Percentiles rank a stretch among this genome's conserved stretches.
These are phyloP conservation scores for Aethes cnicana DNA, from an alignment of 2,888 invertebrate genomes.

Conservation along the genomic window DNA sequence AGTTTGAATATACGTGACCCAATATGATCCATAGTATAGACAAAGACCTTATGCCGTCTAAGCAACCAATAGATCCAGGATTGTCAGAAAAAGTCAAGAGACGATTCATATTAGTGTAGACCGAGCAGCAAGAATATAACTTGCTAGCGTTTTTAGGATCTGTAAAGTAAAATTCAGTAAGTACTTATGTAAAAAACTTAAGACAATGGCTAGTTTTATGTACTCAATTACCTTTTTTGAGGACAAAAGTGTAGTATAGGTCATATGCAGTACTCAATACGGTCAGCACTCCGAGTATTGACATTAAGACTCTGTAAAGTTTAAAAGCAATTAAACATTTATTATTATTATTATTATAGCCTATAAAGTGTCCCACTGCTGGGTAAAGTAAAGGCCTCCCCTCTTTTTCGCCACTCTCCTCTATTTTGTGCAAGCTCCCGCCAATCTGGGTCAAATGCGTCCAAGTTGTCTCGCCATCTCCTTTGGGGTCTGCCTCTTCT, in stretches of 20 bases:
- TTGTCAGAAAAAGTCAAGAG: constrained; percentile 15
- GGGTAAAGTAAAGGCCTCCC: too few relatives aligned
- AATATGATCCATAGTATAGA: constrained; percentile 29
- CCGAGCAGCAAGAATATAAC: constrained; percentile 17
- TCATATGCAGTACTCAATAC: constrained; percentile 19
- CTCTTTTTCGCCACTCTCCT: too few relatives aligned
- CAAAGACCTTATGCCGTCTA: constrained; percentile 26
- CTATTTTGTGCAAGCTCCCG: too few relatives aligned
- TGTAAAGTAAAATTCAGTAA: constrained; percentile 6
- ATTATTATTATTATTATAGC: background rate
- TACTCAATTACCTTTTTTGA: constrained; percentile 10
- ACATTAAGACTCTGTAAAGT: constrained; percentile 20
- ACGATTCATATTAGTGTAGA: constrained; percentile 24
- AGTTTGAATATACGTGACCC: constrained; percentile 11
- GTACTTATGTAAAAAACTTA: too few relatives aligned
- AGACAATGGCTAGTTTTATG: too few relatives aligned
- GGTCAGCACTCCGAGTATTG: constrained; percentile 10
- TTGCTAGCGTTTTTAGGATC: constrained; percentile 12
- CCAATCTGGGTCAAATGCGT: too few relatives aligned
- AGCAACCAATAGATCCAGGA: constrained; percentile 17
- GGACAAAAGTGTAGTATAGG: constrained; percentile 5
- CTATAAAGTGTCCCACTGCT: too few relatives aligned
- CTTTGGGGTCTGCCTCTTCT: too few relatives aligned
- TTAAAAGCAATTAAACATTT: background rate
- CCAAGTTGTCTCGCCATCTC: too few relatives aligned